These are phyloP conservation scores for Tamias sibiricus DNA, from an alignment of 2,113 vertebrate species.

Conservation along the genomic window DNA sequence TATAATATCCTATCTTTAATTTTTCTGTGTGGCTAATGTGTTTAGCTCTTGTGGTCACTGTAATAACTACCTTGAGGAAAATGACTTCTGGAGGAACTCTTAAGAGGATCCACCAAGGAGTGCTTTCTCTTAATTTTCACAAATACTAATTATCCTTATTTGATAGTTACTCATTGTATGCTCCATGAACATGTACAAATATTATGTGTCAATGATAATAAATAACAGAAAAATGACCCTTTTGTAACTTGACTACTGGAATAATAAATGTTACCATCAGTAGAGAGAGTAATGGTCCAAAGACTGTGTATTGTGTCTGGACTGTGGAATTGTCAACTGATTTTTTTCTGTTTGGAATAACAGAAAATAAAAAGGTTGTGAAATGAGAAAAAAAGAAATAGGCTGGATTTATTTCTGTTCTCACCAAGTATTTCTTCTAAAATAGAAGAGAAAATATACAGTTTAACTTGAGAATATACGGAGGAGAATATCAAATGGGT, in stretches of 20 bases:
- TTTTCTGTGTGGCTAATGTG: background rate
- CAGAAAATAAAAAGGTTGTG: background rate
- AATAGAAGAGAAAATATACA: background rate
- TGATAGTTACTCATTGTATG: background rate
- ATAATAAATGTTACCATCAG: conserved; percentile 37
- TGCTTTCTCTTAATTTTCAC: background rate
- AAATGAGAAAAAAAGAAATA: background rate
- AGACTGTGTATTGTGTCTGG: background rate
- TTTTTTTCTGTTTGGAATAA: background rate
- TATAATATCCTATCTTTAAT: background rate
- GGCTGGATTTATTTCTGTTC: background rate
- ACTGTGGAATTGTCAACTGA: background rate
- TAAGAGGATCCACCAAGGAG: background rate
- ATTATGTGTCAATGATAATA: background rate
- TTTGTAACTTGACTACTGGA: background rate
- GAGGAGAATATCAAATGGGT: background rate
- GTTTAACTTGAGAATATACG: background rate
- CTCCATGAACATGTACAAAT: background rate
- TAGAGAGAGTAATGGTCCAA: background rate
- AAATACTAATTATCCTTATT: background rate
- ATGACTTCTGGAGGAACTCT: background rate
- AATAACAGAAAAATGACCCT: background rate
- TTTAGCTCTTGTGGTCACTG: background rate
- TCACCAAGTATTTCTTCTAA: background rate
- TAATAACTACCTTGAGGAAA: background rate